These are phyloP conservation scores for Heliothis virescens DNA, from an alignment of 1,140 invertebrate genomes.

Conservation along the genomic window DNA sequence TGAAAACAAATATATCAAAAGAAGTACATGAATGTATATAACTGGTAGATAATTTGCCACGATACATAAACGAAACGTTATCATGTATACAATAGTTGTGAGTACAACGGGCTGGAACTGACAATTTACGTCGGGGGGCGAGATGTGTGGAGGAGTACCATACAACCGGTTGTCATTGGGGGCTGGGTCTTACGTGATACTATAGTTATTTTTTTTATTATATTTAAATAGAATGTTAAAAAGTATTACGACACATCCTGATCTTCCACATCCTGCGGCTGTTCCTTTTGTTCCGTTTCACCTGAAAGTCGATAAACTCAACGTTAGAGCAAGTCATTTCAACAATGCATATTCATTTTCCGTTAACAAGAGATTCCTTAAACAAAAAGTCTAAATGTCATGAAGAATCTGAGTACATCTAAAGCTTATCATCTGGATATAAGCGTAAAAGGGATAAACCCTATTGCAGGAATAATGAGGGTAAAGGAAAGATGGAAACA, in stretches of 20 bases:
- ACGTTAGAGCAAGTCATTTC: background rate
- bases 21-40: slow-evolving; percentile 72
- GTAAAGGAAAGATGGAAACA: no score
- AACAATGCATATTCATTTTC: background rate
- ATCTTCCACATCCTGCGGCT: slow-evolving; percentile 96
- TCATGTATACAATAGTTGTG: slow-evolving; percentile 49
- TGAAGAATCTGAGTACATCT: no score
- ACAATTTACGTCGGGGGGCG: slow-evolving; percentile 57
- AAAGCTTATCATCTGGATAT: no score
- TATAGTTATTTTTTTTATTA: slow-evolving; percentile 82
- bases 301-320: slow-evolving; percentile 84
- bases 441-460: no score
- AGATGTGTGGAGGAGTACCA: slow-evolving; percentile 56
- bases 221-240: slow-evolving; percentile 73
- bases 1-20: slow-evolving; percentile 81
- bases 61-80: slow-evolving; percentile 63
- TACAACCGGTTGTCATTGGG: slow-evolving; percentile 72
- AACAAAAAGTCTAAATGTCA: no score
- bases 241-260: slow-evolving; percentile 95
- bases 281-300: slow-evolving; percentile 95
- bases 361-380: no score
- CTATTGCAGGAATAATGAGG: no score
- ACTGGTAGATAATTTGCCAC: slow-evolving; percentile 74
- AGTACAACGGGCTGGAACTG: slow-evolving; percentile 51
- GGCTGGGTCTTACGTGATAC: slow-evolving; percentile 80